A percentile compares a stretch with the other conserved stretches of the same genome.
phyloP scores from a whole-genome alignment of 2,888 invertebrate genomes.

The Idaea aversata region DNA sequence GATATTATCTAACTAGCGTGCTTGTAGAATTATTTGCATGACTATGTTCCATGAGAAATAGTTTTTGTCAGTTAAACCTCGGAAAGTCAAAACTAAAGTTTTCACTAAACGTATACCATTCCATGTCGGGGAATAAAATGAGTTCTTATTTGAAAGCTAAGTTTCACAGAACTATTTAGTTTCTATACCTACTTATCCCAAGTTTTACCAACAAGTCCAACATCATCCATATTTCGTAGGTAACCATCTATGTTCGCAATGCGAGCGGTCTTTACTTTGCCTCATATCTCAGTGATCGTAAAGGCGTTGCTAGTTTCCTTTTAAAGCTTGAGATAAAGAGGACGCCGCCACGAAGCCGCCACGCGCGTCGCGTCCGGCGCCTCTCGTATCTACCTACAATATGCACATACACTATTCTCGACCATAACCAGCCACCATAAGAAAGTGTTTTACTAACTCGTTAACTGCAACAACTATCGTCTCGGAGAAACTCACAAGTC shows the following conservation, averaged over 20 bases:
- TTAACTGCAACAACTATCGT: conserved; percentile 26
- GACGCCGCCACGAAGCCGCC: conserved; percentile 43
- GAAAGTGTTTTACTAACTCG: conserved; percentile 31
- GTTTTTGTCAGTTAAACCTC: background rate
- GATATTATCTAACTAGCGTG: background rate
- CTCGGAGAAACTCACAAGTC: conserved; percentile 25
- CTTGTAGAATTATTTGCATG: background rate
- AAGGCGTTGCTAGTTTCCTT: conserved; percentile 73
- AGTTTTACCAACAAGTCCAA: background rate
- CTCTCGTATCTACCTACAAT: conserved; percentile 31
- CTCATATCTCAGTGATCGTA: conserved; percentile 57
- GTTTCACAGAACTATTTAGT: background rate
- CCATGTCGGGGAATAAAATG: background rate
- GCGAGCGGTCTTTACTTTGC: conserved; percentile 50
- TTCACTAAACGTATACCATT: background rate
- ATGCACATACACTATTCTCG: conserved; percentile 37
- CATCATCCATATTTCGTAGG: conserved; percentile 23
- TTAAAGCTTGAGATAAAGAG: conserved; percentile 68
- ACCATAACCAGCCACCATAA: conserved; percentile 36
- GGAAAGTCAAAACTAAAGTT: background rate
- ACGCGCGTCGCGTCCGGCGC: conserved; percentile 40
- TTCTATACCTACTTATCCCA: background rate
- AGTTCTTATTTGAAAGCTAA: background rate
- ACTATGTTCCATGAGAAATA: background rate
- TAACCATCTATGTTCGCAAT: conserved; percentile 39